Evolutionary conservation across 2,797 vertebrate species (phyloP), one percentile per base, ranked within the genome.

Genomic region (Limosa lapponica): DNA sequence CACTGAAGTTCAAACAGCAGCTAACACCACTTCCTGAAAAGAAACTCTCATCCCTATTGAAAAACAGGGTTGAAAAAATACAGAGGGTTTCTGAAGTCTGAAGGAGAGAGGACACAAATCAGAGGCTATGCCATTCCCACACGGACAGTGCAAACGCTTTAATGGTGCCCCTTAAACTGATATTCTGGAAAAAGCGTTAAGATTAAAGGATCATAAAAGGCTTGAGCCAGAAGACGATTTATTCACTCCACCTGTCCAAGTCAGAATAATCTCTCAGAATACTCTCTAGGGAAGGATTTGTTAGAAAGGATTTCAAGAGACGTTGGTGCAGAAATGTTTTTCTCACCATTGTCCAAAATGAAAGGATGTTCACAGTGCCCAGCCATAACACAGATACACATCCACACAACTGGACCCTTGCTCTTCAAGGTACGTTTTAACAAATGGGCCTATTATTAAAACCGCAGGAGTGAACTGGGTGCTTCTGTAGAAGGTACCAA

Each of bases 341-440:
- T 74, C n/a, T 80, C 57, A 72, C 43, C 12, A 3, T 5, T 54
- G 23, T 30, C 43, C 51, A 37, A 71, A 69, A 80, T 23, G 15
- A 62, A 94, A 74, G 70, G 39, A 41, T 8, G 30, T 9, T 55
- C 39, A 36, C 0, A 0, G 23, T 77, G 48, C 32, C 39, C 51
- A 54, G 74, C 4, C 24, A 12, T 8, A 51, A n/a, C 51, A 80
- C 0, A 0, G 64, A 24, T 1, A 48, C 30, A 25, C 0, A 0
- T 3, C 12, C 13, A 14, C 34, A 36, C 34, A 32, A 39, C 1
- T 16, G 18, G n/a, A 16, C 16, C 25, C 51, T 61, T 17, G 7
- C 27, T 65, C 39, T 51, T 66, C 71, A 73, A 19, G 13, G 8
- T 11, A 10, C 11, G 30, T 36, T 72, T 36, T 46, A 78, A 82